Base-by-base conservation (phyloP, 1,140 invertebrate genomes). In the Nephila pilipes region DNA sequence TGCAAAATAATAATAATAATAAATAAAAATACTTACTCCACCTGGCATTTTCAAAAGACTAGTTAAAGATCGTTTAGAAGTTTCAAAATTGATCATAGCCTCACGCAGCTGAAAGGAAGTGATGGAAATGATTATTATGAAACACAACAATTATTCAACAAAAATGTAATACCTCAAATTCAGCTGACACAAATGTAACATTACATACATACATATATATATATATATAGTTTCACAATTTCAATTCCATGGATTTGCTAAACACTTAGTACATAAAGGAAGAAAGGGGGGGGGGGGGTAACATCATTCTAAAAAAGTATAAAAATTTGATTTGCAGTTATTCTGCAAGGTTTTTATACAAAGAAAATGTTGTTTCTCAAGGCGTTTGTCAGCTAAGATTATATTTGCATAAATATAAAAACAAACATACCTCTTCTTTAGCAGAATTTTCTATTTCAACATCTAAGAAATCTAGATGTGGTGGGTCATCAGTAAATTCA, bases 381-480 rank as follows among this genome's bases (percentile, higher is more conserved):
- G 46, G 6, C 6, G 6, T 46, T 10, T 46, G 6, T 46, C 46
- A 46, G 0, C 12, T 10, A 46, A 46, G 0, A 10, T 46, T 46
- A 46, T 46, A 46, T 46, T 46, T 46, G 6, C 38, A 25, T 14
- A 75, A 75, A 75, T 69, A 69, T 18, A 36, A 32, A 75, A 6
- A 36, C 2, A 75, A 32, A 75, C 63, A 22, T 79, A 93, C 93
- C 55, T 93, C 88, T 90, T 60, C 65, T 63, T 87, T 93, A 29
- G 81, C 88, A 29, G 55, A 20, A 32, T 88, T 90, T 57, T 75
- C 54, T n/a, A 93, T 93, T 80, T 93, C 93, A 18, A 90, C 58
- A 93, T 93, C 93, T 12, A 91, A 25, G 46, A 93, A 93, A 54
- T 93, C 93, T 18, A 90, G 65, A 87, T 93, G 80, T n/a, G 93